phyloP scores from a whole-genome alignment of 2,113 vertebrate genomes.

The Pandion haliaetus region DNA sequence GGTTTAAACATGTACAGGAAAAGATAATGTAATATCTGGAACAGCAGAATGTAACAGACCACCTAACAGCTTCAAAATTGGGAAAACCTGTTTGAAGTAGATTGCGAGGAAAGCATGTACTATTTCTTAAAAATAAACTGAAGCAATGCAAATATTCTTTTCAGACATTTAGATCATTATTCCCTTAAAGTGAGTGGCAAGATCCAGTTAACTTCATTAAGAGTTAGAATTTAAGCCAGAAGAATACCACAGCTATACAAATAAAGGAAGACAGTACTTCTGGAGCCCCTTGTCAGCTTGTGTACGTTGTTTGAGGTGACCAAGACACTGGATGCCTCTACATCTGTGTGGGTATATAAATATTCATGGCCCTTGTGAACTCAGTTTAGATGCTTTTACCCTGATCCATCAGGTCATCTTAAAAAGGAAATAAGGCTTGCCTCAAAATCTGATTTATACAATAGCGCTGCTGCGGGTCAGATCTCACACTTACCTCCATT shows the following conservation, averaged over 20 bases:
- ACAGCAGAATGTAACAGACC: not conserved
- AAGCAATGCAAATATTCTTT: not conserved
- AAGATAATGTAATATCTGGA: not conserved
- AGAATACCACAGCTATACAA: not conserved
- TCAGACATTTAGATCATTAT: not conserved
- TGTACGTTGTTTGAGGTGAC: not conserved
- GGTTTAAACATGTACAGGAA: not conserved
- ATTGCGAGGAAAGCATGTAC: not conserved
- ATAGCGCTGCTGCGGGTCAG: not conserved
- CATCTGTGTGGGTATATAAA: not conserved
- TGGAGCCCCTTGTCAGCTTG: not conserved
- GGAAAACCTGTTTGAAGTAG: not conserved
- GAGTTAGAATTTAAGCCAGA: not conserved
- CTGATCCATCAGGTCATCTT: not conserved
- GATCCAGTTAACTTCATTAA: not conserved
- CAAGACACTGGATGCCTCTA: not conserved
- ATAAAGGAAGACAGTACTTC: not conserved
- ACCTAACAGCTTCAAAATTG: not conserved
- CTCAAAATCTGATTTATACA: not conserved
- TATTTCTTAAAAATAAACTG: not conserved
- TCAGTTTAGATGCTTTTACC: not conserved
- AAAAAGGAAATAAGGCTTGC: not conserved
- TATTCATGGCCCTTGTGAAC: not conserved
- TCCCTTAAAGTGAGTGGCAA: not conserved
- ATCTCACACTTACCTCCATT: not conserved